phyloP scores from a whole-genome alignment of 1,140 invertebrate species.

The Bombus pascuorum region DNA sequence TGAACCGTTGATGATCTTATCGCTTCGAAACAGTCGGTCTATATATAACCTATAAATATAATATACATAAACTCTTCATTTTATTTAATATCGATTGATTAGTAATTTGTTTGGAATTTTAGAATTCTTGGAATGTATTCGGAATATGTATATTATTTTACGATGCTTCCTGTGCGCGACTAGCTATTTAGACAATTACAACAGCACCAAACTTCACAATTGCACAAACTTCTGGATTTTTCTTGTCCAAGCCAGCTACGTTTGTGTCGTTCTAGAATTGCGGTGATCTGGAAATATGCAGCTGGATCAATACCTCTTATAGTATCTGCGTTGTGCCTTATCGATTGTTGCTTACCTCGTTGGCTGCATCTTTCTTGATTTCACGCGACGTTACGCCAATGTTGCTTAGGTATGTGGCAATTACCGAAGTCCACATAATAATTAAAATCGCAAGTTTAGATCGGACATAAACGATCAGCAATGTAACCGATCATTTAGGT shows the following conservation, averaged over 20 bases:
- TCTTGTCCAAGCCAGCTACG: not conserved
- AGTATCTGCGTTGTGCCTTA: not conserved
- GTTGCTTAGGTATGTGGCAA: not conserved
- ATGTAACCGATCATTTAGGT: not conserved
- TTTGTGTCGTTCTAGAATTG: not conserved
- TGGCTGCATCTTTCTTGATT: conserved; percentile 3
- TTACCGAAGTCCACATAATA: not conserved
- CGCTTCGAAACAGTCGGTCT: not conserved
- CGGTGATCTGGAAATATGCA: not conserved
- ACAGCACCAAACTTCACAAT: not conserved
- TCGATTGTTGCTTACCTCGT: not conserved
- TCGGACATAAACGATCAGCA: not conserved
- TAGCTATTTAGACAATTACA: not conserved
- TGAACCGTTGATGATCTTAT: not conserved
- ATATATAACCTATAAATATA: no score
- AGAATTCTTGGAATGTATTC: not conserved
- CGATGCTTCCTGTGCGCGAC: not conserved
- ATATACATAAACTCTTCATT: not conserved
- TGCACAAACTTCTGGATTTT: not conserved
- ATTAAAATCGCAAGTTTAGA: not conserved
- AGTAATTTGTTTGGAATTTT: not conserved
- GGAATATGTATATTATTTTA: not conserved
- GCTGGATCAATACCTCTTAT: not conserved
- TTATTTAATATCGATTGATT: not conserved
- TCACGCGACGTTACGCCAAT: not conserved